These are phyloP conservation scores for Ivindomyrus marchei DNA, from an alignment of 2,113 vertebrate species.

Conservation along the genomic window DNA sequence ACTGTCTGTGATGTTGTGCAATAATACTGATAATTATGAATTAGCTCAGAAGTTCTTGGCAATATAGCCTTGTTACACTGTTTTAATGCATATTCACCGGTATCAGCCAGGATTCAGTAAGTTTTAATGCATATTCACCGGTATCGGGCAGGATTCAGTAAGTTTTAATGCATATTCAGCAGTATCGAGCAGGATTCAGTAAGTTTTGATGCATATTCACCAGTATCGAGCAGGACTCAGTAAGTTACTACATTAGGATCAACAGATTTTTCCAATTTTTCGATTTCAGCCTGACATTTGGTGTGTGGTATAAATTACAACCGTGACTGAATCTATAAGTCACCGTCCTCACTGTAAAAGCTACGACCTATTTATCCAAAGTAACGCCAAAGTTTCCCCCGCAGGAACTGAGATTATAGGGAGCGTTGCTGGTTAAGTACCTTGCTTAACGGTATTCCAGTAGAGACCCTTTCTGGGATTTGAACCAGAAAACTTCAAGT, in stretches of 20 bases:
- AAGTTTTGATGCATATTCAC: too few species aligned
- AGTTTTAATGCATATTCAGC: not conserved
- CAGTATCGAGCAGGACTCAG: not conserved
- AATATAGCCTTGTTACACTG: not conserved
- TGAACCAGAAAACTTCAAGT: not conserved
- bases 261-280: not conserved
- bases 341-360: not conserved
- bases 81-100: not conserved
- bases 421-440: not conserved
- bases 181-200: not conserved
- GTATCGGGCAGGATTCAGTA: too few species aligned
- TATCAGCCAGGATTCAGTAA: not conserved
- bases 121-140: not conserved
- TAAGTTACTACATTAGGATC: not conserved
- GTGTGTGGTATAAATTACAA: not conserved
- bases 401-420: not conserved
- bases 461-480: not conserved
- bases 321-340: not conserved
- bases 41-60: not conserved
- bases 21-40: not conserved
- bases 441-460: not conserved
- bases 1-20: not conserved
- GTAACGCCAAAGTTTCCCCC: not conserved
- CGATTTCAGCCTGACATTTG: not conserved
- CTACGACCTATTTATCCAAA: not conserved